phyloP scores from a whole-genome alignment of 2,797 vertebrate species.

The Chloroceryle amazona region DNA sequence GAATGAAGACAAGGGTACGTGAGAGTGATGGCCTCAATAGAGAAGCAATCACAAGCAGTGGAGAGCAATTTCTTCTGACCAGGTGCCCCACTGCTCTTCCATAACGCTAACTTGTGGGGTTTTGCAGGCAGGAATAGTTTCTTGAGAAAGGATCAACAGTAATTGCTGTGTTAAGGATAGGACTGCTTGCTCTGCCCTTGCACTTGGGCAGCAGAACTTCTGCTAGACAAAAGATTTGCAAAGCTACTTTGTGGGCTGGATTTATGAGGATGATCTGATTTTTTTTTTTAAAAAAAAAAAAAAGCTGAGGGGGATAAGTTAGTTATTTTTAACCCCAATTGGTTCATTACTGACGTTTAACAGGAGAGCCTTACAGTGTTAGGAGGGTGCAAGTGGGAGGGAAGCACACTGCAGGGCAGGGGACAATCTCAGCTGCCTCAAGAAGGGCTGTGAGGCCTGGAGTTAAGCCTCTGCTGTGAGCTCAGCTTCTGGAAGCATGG shows the following conservation, averaged over 20 bases:
- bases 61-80: not conserved
- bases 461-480: not conserved
- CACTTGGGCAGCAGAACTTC: not conserved
- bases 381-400: not conserved
- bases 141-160: not conserved
- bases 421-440: not conserved
- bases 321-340: slow-evolving; percentile 34
- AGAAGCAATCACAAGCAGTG: not conserved
- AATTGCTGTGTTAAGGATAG: not conserved
- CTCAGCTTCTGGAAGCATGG: not conserved
- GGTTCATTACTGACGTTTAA: slow-evolving; percentile 24
- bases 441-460: not conserved
- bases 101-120: not conserved
- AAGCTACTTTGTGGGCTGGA: slow-evolving; percentile 2
- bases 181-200: not conserved
- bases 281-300: not conserved
- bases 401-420: not conserved
- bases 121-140: not conserved
- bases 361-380: not conserved
- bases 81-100: not conserved
- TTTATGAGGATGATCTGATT: slow-evolving; percentile 47
- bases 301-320: not conserved
- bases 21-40: not conserved
- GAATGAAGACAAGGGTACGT: not conserved
- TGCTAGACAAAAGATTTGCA: not conserved